phyloP scores from a whole-genome alignment of 1,140 invertebrate genomes.

The Bactericera cockerelli region DNA sequence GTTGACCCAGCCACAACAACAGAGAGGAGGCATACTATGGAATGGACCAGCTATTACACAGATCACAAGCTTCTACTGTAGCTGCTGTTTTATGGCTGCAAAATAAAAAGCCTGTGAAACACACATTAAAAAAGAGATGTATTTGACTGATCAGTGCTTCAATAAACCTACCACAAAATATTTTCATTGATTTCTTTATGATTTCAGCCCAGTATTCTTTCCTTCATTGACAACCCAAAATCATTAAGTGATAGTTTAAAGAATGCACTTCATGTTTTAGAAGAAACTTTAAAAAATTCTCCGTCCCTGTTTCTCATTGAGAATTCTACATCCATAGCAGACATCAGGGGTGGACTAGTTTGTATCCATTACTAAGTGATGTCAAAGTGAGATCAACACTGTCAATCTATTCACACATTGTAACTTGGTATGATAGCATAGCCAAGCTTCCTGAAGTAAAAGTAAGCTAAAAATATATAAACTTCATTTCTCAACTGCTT shows the following conservation, averaged over 20 bases:
- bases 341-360: conserved; percentile 26
- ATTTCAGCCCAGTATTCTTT: conserved; percentile 8
- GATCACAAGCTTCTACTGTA: too few relatives aligned
- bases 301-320: conserved; percentile 17
- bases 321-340: conserved; percentile 23
- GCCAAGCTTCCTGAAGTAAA: conserved; percentile 22
- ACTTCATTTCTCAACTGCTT: too few relatives aligned
- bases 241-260: conserved; percentile 6
- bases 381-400: conserved; percentile 20
- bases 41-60: too few relatives aligned
- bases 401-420: conserved; percentile 19
- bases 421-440: conserved; percentile 28
- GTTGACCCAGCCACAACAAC: too few relatives aligned
- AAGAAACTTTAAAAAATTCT: not conserved
- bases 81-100: too few relatives aligned
- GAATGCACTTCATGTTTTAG: not conserved
- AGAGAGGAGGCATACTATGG: too few relatives aligned
- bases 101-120: too few relatives aligned
- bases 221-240: conserved; percentile 7
- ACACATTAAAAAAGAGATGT: too few relatives aligned
- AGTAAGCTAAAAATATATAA: conserved; percentile 16
- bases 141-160: too few relatives aligned
- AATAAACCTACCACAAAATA: too few relatives aligned
- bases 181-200: too few relatives aligned
- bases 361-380: conserved; percentile 27